Evolutionary conservation across 2,888 invertebrate genomes (phyloP).

Genomic region (Hyposoter dolosus): DNA sequence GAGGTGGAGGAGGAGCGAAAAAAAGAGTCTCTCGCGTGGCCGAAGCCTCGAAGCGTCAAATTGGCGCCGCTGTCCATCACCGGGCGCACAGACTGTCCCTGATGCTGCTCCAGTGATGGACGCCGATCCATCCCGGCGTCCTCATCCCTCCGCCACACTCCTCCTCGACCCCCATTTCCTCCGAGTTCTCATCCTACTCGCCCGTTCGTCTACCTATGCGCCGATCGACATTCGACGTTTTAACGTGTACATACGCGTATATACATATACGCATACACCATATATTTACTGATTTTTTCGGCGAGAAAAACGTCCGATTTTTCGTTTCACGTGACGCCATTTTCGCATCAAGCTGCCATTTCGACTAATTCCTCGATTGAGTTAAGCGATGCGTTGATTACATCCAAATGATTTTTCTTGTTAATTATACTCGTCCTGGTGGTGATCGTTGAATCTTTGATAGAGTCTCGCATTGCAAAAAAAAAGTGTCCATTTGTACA

Average conservation of each 20-base stretch:
- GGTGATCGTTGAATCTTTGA: neutral
- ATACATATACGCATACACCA: neutral
- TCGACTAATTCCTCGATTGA: neutral
- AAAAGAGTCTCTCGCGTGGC: slow-evolving; percentile 78
- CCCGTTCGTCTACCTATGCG: slow-evolving; percentile 45
- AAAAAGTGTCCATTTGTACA: neutral
- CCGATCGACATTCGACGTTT: slow-evolving; percentile 66
- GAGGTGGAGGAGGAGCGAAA: slow-evolving; percentile 60
- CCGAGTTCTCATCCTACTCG: slow-evolving; percentile 6
- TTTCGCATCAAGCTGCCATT: neutral
- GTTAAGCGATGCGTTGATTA: neutral
- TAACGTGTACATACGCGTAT: slow-evolving; percentile 33
- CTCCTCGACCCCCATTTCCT: slow-evolving; percentile 37
- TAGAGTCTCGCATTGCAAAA: neutral
- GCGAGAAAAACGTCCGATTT: neutral
- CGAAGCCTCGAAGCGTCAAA: slow-evolving; percentile 84
- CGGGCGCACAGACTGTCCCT: slow-evolving; percentile 73
- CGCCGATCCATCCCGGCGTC: slow-evolving; percentile 71
- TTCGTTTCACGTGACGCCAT: neutral
- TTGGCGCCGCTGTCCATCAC: slow-evolving; percentile 85
- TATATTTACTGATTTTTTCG: neutral
- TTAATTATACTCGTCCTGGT: neutral
- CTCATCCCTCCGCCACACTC: slow-evolving; percentile 48
- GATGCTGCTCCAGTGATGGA: slow-evolving; percentile 73
- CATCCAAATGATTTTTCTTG: neutral